Conservation (phyloP, 2,113 vertebrate species). For the Octodon degus region DNA sequence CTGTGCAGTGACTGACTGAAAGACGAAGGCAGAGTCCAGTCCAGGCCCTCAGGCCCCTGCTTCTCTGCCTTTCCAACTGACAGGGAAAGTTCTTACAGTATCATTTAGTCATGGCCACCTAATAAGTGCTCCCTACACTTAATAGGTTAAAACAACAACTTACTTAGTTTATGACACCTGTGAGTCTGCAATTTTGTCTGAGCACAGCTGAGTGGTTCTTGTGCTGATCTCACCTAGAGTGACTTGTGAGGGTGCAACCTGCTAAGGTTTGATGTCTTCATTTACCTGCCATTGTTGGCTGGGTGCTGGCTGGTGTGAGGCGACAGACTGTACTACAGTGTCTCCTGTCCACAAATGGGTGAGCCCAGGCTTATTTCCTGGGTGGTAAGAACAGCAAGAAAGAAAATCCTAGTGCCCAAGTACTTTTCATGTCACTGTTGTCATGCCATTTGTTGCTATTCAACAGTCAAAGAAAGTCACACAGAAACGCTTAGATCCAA, state of each 20-base stretch:
- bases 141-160: not conserved
- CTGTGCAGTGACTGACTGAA: not conserved
- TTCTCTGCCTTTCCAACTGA: not conserved
- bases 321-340: not conserved
- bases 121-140: not conserved
- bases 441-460: not conserved
- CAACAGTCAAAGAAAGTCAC: not conserved
- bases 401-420: not conserved
- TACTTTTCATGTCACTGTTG: not conserved
- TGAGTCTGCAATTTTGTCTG: not conserved
- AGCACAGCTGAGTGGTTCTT: not conserved
- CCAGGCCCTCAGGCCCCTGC: not conserved
- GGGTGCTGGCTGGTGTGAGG: not conserved
- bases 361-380: not conserved
- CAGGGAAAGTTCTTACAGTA: not conserved
- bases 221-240: not conserved
- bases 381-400: not conserved
- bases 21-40: not conserved
- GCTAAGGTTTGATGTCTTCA: not conserved
- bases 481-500: not conserved
- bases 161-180: not conserved
- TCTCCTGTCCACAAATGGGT: not conserved
- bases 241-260: not conserved
- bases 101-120: not conserved
- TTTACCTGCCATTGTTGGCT: rapidly evolving